Base-by-base conservation (phyloP, 2,888 invertebrate species). In the Hemaris fuciformis region DNA sequence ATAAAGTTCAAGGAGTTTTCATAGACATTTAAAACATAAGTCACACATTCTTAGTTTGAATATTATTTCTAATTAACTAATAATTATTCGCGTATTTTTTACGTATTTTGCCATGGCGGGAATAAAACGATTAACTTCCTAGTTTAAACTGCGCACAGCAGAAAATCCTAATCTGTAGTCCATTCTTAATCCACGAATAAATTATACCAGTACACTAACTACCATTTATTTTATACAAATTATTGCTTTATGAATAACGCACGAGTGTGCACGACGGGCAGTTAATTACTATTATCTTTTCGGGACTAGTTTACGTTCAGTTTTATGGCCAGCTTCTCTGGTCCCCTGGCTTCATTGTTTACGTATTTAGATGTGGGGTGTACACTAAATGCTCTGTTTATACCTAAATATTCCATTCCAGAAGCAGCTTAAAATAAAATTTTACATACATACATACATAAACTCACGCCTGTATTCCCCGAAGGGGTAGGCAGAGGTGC, bases 271-370 rank as follows among this genome's bases (percentile, higher is more conserved):
- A 42, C 53, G 53, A 53, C 53, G 42, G 61, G 61, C 18, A 59
- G 66, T 71, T 67, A 69, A 71, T 71, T 68, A 68, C 62, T 63
- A 62, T 64, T 71, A 70, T 73, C 64, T 64, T 64, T 48, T 57
- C 31, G 53, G 53, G 57, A 59, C 60, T 57, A 64, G 64, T 63
- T 56, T 57, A 57, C 15, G 38, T 42, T 57, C 57, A 64, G 62
- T 63, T 71, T 64, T 41, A 69, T 63, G 68, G 65, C 62, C 34
- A 42, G 46, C 41, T 68, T 71, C 65, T 66, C 71, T 62, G 65
- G n/a, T n/a, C 64, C 27, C 15, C 53, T 53, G 53, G 53, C 3
- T 53, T 53, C 31, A 18, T 53, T 53, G 53, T 53, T 53, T 53
- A 53, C 53, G 53, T 53, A 8, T 31, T 53, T 53, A 18, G 31